A percentile compares a stretch with the other conserved stretches of the same genome.
Conservation (phyloP, 2,797 vertebrate genomes). For the Spinibarbus caldwelli region DNA sequence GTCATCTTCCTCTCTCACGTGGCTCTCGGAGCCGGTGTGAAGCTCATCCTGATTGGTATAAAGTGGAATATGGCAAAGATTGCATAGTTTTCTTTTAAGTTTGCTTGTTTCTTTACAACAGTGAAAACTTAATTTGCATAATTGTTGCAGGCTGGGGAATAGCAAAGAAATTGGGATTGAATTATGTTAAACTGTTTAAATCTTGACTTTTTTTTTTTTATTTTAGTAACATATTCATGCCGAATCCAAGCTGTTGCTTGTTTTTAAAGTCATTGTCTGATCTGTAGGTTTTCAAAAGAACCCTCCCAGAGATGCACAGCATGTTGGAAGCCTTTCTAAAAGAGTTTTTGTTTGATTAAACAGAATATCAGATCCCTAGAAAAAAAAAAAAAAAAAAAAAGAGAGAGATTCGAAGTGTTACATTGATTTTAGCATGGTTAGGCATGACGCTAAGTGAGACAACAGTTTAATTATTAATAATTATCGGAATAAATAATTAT, state of each 20-base stretch:
- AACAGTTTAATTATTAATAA: background rate
- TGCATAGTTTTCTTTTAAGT: constrained; percentile 60
- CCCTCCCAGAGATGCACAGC: constrained; percentile 58
- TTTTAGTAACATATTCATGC: constrained; percentile 58
- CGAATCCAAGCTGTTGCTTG: constrained; percentile 58
- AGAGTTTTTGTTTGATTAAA: constrained; percentile 46
- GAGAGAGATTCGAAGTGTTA: background rate
- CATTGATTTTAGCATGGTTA: background rate
- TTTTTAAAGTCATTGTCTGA: constrained; percentile 46
- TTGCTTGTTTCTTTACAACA: constrained; percentile 54
- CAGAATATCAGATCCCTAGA: constrained; percentile 30
- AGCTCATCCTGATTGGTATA: constrained; percentile 20
- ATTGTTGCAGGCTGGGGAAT: constrained; percentile 27
- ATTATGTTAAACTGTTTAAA: constrained; percentile 69
- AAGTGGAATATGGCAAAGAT: constrained; percentile 50
- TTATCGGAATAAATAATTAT: background rate
- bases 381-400: background rate
- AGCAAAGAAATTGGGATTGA: constrained; percentile 63
- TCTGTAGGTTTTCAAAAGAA: constrained; percentile 58
- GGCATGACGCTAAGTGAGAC: background rate
- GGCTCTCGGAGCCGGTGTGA: background rate
- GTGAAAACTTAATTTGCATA: constrained; percentile 39
- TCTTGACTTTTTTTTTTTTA: constrained; percentile 61
- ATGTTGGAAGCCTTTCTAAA: constrained; percentile 56
- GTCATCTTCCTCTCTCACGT: background rate